Percentiles rank a stretch among this genome's conserved stretches.
Conservation (phyloP, 2,888 invertebrate genomes). For the Lasioglossum figueresi region DNA sequence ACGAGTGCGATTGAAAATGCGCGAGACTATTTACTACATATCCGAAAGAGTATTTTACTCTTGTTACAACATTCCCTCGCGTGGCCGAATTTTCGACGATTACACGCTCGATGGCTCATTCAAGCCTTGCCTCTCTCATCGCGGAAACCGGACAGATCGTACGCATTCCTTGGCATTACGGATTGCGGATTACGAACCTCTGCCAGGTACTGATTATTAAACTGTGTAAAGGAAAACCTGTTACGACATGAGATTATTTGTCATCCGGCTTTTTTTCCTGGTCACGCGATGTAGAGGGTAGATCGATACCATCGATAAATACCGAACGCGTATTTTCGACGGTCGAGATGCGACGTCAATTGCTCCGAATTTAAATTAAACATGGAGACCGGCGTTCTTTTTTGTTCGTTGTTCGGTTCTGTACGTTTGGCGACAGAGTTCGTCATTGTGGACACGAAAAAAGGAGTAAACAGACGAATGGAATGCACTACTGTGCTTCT, state of each 20-base stretch:
- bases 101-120: constrained; percentile 35
- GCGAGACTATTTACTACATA: neutral
- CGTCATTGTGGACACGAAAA: neutral
- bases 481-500: neutral
- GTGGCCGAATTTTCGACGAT: constrained; percentile 43
- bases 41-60: neutral
- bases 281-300: neutral
- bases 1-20: neutral
- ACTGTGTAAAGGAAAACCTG: constrained; percentile 25
- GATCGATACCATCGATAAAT: neutral
- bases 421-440: neutral
- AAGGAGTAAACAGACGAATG: constrained; percentile 5
- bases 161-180: constrained; percentile 51
- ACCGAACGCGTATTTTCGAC: too few relatives aligned
- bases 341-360: neutral
- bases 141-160: constrained; percentile 37
- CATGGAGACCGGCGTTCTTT: neutral
- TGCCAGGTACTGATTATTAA: constrained; percentile 41
- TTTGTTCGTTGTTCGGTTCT: neutral
- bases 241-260: constrained; percentile 31
- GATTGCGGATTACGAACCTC: constrained; percentile 1
- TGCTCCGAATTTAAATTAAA: neutral
- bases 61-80: constrained; percentile 23
- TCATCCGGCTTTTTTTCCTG: constrained; percentile 23
- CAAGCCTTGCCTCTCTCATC: constrained; percentile 22